phyloP scores from a whole-genome alignment of 2,113 vertebrate species.

The Oncorhynchus keta region DNA sequence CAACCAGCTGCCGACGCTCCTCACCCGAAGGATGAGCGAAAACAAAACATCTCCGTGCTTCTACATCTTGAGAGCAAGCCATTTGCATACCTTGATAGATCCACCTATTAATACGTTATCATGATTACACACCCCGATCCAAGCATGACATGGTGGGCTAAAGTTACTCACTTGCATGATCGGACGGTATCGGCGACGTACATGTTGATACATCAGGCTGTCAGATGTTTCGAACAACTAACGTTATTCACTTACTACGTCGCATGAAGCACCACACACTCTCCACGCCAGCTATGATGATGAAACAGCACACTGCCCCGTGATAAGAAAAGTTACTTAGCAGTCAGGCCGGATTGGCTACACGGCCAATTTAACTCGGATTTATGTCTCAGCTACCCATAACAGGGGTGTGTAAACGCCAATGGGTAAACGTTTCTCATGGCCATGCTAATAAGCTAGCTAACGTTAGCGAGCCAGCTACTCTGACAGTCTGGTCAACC shows the following conservation, averaged over 20 bases:
- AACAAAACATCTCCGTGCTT: not conserved
- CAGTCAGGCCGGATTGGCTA: no score
- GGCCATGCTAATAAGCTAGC: not conserved
- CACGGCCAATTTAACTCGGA: no score
- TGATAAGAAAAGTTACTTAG: not conserved
- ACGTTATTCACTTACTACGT: not conserved
- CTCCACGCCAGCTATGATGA: conserved; percentile 43
- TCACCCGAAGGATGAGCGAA: not conserved
- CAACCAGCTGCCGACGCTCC: conserved; percentile 13
- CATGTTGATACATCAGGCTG: conserved; percentile 45
- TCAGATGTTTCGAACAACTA: conserved; percentile 19
- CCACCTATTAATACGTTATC: not conserved
- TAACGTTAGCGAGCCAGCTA: not conserved
- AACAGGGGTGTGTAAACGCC: no score
- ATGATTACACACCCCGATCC: not conserved
- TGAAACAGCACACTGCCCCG: not conserved
- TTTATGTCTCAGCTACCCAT: no score
- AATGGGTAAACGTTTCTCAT: not conserved
- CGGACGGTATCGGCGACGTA: conserved; percentile 33
- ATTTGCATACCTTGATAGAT: not conserved
- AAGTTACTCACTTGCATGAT: conserved; percentile 65
- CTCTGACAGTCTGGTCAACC: not conserved
- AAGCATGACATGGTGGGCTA: not conserved
- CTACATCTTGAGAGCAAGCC: not conserved
- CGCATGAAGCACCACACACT: not conserved